Conservation (phyloP, 2,797 vertebrate species). For the Phyllotis vaccarum region DNA sequence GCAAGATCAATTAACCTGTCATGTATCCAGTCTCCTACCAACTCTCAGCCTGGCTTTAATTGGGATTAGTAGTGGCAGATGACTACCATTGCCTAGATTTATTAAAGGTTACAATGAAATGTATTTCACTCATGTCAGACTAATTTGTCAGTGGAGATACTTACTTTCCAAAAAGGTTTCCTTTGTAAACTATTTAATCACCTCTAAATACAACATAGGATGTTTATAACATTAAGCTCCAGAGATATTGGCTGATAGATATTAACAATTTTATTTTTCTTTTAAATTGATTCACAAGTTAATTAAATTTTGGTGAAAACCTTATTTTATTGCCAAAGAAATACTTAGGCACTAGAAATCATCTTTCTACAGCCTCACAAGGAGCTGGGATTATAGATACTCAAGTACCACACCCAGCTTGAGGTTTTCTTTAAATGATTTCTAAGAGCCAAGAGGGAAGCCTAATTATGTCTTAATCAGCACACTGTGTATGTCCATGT, state of each 20-base stretch:
- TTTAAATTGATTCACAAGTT: neutral
- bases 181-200: neutral
- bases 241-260: neutral
- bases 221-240: neutral
- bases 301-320: neutral
- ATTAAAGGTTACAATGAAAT: neutral
- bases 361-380: no score
- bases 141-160: neutral
- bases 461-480: neutral
- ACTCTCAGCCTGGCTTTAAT: neutral
- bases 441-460: neutral
- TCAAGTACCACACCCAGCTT: neutral
- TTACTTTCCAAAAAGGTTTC: neutral
- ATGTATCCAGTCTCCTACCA: neutral
- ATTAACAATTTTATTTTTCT: neutral
- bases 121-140: conserved; percentile 7
- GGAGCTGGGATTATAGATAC: neutral
- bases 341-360: neutral
- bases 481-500: neutral
- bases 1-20: neutral
- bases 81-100: neutral
- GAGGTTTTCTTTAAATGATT: neutral
- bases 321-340: neutral
- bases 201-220: neutral
- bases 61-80: neutral